Evolutionary conservation across 2,797 vertebrate species (phyloP).

Genomic region (Falco novaeseelandiae): DNA sequence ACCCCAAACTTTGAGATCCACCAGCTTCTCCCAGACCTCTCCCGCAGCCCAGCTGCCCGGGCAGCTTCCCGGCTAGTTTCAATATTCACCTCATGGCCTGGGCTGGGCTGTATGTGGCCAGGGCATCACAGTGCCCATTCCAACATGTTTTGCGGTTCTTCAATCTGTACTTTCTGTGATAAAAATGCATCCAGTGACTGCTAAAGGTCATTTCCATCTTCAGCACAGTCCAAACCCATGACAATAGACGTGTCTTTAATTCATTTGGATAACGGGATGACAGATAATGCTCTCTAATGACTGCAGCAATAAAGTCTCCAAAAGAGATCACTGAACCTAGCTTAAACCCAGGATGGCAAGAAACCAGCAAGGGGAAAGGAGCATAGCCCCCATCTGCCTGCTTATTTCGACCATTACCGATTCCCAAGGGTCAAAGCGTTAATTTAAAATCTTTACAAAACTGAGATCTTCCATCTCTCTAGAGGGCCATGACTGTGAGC

Average conservation of each 20-base stretch:
- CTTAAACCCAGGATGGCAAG: background rate
- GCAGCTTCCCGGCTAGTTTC: background rate
- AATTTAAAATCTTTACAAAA: background rate
- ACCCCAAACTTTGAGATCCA: background rate
- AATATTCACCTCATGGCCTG: background rate
- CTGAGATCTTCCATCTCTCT: background rate
- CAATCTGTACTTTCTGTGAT: background rate
- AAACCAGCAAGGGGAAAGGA: background rate
- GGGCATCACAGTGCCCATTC: background rate
- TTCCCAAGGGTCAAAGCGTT: background rate
- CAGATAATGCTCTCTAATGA: background rate
- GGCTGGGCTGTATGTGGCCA: too few species aligned
- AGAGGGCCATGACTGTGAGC: background rate
- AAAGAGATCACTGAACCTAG: fast-evolving
- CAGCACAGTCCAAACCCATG: too few species aligned
- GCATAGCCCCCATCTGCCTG: background rate
- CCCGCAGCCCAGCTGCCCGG: fast-evolving
- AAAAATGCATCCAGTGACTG: background rate
- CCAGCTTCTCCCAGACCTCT: background rate
- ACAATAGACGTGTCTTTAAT: background rate
- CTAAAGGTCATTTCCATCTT: background rate
- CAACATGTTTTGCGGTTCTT: background rate
- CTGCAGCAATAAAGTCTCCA: background rate
- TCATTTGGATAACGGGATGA: background rate
- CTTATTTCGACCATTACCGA: background rate